phyloP scores from a whole-genome alignment of 2,797 vertebrate genomes.

The Parotocinclus haroldoi region DNA sequence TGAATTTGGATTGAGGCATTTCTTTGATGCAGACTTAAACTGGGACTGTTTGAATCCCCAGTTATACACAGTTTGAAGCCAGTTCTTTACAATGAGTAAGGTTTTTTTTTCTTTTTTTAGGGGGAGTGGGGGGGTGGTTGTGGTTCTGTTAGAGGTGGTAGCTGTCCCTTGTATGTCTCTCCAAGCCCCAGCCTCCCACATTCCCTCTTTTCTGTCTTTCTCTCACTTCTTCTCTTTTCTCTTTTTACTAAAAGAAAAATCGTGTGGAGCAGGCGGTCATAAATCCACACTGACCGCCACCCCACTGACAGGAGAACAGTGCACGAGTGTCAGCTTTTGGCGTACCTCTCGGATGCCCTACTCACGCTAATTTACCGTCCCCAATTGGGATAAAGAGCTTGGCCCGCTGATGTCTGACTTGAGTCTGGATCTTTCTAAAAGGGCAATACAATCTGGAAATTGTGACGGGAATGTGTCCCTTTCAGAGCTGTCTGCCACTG shows the following conservation, averaged over 20 bases:
- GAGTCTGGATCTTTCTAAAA: slow-evolving; percentile 67
- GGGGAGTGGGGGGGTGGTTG: background rate
- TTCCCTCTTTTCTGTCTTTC: slow-evolving; percentile 51
- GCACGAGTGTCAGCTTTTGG: slow-evolving; percentile 38
- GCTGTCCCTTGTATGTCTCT: slow-evolving; percentile 74
- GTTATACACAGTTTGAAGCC: slow-evolving; percentile 77
- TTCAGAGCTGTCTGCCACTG: slow-evolving; percentile 26
- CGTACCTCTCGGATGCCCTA: slow-evolving; percentile 63
- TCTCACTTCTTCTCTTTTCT: slow-evolving; percentile 34
- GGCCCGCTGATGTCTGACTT: slow-evolving; percentile 74
- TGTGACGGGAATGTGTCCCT: slow-evolving; percentile 62
- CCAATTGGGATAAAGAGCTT: slow-evolving; percentile 62
- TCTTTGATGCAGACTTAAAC: slow-evolving; percentile 81
- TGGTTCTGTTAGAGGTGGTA: slow-evolving; percentile 55
- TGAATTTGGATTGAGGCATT: slow-evolving; percentile 59
- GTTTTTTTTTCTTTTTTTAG: no score
- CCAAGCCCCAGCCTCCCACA: slow-evolving; percentile 46
- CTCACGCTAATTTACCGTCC: slow-evolving; percentile 68
- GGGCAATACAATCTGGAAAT: slow-evolving; percentile 74
- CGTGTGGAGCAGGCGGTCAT: slow-evolving; percentile 65
- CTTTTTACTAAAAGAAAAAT: slow-evolving; percentile 57
- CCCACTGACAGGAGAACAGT: slow-evolving; percentile 61
- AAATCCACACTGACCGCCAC: slow-evolving; percentile 71
- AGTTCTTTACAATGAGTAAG: slow-evolving; percentile 67
- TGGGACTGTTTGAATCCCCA: slow-evolving; percentile 84